Base-by-base conservation (phyloP, 1,140 invertebrate genomes). In the Wiebesia pumilae region DNA sequence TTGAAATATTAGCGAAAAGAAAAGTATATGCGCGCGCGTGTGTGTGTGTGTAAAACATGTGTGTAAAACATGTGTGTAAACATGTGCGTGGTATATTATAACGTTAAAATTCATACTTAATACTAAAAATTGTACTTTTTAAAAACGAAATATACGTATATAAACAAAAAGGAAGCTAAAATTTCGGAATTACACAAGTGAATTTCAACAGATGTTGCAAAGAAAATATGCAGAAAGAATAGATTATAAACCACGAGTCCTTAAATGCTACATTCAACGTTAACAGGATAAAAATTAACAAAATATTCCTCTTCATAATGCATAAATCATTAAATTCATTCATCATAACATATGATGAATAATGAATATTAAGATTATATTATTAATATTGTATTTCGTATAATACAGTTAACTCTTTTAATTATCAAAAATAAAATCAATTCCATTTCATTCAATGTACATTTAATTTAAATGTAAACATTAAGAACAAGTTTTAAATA, bases 261-360 rank as follows among this genome's bases (percentile, higher is more conserved):
- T 30, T n/a, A 27, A 30, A 69, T 12, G 43, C 43, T 7, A 7
- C 14, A 47, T 14, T 47, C 43, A 47, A 47, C 14, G 14, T 47
- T 47, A 47, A 47, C 43, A 47, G 14, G 43, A 7, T 47, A 47
- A 47, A 47, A 7, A 7, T 54, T 14, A 81, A 69, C 62, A 47
- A 7, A 69, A 47, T 81, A n/a, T 69, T 69, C 27, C 47, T 33
- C 4, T 24, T 58, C n/a, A 58, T 10, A 81, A 21, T 27, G 1
- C 40, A 80, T 80, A 80, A 80, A 80, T 80, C 78, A 80, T 40
- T 80, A n/a, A n/a, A n/a, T 80, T 65, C 38, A 80, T 62, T 35
- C 6, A 80, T 1, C n/a, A n/a, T n/a, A n/a, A n/a, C n/a, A n/a
- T 40, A 35, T 21, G 30, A 33, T n/a, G 24, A 75, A 75, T 43